phyloP scores from a whole-genome alignment of 2,888 invertebrate genomes.

The Ophion costatus region DNA sequence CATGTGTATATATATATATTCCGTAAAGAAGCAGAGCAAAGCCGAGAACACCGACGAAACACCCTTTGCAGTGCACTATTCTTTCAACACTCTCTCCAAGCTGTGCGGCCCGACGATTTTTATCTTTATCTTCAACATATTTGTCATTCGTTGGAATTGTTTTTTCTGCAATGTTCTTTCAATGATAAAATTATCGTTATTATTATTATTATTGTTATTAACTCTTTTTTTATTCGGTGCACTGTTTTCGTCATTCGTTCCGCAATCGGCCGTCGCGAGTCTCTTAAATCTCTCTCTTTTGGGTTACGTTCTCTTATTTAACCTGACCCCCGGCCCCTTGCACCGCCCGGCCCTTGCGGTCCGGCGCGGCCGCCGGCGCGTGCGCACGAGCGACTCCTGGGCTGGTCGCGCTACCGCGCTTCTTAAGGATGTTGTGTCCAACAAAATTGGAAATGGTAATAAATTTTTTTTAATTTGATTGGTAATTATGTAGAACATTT shows the following conservation, averaged over 20 bases:
- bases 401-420: not conserved
- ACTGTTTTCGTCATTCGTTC: conserved; percentile 58
- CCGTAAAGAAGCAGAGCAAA: conserved; percentile 56
- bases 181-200: conserved; percentile 19
- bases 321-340: conserved; percentile 5
- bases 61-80: conserved; percentile 6
- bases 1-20: conserved; percentile 9
- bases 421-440: no score
- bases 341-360: not conserved
- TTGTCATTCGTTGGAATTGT: conserved; percentile 6
- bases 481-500: no score
- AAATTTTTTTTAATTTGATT: no score
- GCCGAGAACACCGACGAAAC: conserved; percentile 37
- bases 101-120: not conserved
- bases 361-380: not conserved
- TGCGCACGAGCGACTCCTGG: conserved; percentile 5
- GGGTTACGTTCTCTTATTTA: conserved; percentile 63
- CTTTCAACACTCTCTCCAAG: not conserved
- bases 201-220: conserved; percentile 30
- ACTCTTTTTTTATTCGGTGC: conserved; percentile 14
- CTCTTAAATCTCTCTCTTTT: conserved; percentile 60
- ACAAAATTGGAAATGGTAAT: no score
- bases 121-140: not conserved
- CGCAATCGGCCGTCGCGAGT: conserved; percentile 57
- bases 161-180: conserved; percentile 14